Evolutionary conservation across 2,797 vertebrate genomes (phyloP).

Genomic region (Telmatherina bonti): DNA sequence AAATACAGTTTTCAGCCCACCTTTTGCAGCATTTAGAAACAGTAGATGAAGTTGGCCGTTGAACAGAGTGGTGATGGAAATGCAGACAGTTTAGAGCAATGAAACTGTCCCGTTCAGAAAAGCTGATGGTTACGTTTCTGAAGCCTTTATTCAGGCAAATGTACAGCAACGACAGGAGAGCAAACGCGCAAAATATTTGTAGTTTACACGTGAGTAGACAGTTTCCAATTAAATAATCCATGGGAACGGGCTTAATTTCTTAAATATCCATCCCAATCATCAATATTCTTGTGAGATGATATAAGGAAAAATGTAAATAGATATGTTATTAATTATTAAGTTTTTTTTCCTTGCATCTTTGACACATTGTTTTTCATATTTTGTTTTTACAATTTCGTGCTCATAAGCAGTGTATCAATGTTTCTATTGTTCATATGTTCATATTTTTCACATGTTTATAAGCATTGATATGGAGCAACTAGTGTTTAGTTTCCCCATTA

Average conservation of each 20-base stretch:
- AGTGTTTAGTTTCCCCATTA: background rate
- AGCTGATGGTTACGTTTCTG: background rate
- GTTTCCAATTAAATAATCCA: background rate
- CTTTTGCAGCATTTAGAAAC: constrained; percentile 2
- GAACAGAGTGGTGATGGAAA: background rate
- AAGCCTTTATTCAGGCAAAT: background rate
- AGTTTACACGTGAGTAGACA: background rate
- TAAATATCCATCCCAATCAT: too few relatives aligned
- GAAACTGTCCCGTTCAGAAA: background rate
- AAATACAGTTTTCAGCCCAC: background rate
- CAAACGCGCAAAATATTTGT: too few relatives aligned
- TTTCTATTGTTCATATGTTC: background rate
- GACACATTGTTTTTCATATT: background rate
- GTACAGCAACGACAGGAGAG: background rate
- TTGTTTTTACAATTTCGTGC: background rate
- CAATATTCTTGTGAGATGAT: background rate
- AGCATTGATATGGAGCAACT: background rate
- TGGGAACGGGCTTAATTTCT: background rate
- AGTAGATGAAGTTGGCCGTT: background rate
- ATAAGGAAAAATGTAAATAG: background rate
- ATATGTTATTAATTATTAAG: too few relatives aligned
- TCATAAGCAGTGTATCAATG: background rate
- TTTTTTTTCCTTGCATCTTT: too few relatives aligned
- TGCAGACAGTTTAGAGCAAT: background rate
- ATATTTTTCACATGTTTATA: background rate